Base-by-base conservation (phyloP, 2,113 vertebrate species). In the Lophochroa leadbeateri region DNA sequence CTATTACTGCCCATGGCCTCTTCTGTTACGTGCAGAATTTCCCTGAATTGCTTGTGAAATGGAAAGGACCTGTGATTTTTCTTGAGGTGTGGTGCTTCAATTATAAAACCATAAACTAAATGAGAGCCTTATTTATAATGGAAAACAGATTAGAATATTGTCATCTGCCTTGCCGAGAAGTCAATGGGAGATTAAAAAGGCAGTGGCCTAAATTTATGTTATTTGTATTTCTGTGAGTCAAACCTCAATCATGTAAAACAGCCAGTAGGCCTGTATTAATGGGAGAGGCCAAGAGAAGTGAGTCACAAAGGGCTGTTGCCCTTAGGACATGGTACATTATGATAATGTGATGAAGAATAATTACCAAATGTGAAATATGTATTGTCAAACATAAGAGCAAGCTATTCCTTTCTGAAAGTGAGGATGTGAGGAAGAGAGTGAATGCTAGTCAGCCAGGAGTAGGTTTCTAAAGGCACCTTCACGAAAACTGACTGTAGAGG, bases 341-440 rank as follows among this genome's bases (percentile, higher is more conserved):
- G 96, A 95, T 96, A 96, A 97, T 97, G 77, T 90, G 92, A 96
- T 95, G 96, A 95, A 93, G 92, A 96, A 97, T 97, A 96, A 97
- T 96, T 97, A 94, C 95, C 44, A 93, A 94, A 96, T 90, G 72
- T 95, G 96, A 96, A 96, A 96, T 94, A 93, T 72, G 88, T 93
- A 92, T 94, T 93, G 95, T 95, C 94, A 95, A 94, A 94, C 69
- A 64, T 75, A 78, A 81, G 55, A 94, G 55, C 55, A 86, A 92
- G 88, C 33, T 90, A 90, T 88, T 93, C 68, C 95, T 92, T 58
- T 55, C 90, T 92, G 76, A 88, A 96, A 95, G 93, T 76, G 85
- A 88, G 92, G 47, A 82, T 92, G 52, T 79, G 96, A 86, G 83
- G 82, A 88, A 58, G 88, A 77, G 2, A 81, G 71, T 71, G 60